Evolutionary conservation across 2,113 vertebrate species (phyloP).

Genomic region (Myiopsitta monachus): DNA sequence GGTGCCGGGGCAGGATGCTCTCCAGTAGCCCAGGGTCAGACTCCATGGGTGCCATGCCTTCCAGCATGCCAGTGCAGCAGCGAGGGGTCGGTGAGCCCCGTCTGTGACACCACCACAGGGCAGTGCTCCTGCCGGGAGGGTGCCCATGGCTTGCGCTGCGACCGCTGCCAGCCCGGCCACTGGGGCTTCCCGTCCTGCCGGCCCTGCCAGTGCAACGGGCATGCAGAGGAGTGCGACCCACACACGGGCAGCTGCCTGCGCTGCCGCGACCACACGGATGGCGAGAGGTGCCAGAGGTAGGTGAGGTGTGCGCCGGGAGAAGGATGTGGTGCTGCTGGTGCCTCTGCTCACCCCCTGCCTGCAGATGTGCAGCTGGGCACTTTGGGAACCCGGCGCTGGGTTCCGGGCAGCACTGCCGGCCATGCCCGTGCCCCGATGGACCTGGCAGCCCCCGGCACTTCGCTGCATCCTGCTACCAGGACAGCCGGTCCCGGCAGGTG

Average conservation of each 20-base stretch:
- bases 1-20: rapidly evolving
- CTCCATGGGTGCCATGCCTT: neutral
- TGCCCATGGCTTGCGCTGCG: conserved; percentile 84
- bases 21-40: rapidly evolving
- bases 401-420: conserved; percentile 84
- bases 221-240: conserved; percentile 83
- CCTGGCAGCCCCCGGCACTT: conserved; percentile 86
- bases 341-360: neutral
- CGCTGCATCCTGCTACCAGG: conserved; percentile 90
- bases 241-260: conserved; percentile 82
- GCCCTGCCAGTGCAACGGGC: conserved; percentile 89
- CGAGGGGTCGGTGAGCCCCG: conserved; percentile 81
- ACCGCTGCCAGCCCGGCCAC: conserved; percentile 87
- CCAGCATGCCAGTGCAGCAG: conserved; percentile 88
- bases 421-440: conserved; percentile 92
- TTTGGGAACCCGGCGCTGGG: conserved; percentile 88
- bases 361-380: conserved; percentile 85
- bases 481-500: conserved; percentile 84
- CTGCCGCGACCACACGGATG: conserved; percentile 88
- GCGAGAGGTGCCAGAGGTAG: conserved; percentile 90
- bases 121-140: conserved; percentile 89
- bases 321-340: neutral
- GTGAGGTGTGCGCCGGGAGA: neutral
- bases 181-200: conserved; percentile 93
- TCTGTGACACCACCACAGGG: conserved; percentile 85